Evolutionary conservation across 2,888 invertebrate species (phyloP), one percentile per base, ranked within the genome.

Genomic region (Melieria omissa): DNA sequence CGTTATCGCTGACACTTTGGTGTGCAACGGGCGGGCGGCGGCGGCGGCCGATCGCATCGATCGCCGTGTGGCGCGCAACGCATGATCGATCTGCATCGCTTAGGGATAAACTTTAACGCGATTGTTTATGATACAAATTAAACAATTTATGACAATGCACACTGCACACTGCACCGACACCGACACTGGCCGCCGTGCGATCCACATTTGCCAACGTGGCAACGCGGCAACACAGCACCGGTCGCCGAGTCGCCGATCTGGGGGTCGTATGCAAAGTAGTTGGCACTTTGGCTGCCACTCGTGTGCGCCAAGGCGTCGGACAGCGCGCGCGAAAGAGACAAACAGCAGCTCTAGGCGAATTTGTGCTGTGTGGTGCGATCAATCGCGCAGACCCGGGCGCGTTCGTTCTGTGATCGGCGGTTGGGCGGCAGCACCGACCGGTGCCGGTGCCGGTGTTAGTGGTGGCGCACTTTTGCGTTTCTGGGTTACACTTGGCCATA

Each of bases 91-190:
- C 84, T 84, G 81, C 80, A 80, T 84, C 80, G 83, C 85, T 85
- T 80, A 80, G 81, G 85, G 85, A 84, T 82, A 82, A 82, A 81
- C 81, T 82, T 86, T 85, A 86, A 85, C 86, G 82, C 83, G 86
- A 86, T 86, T 86, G 87, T 86, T 86, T 86, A 86, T 86, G 86
- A 86, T 85, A 86, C 84, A 86, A 86, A 86, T 86, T 86, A 86
- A 86, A 86, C 86, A 86, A 86, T 86, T 86, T 86, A 86, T 86
- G 87, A 85, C 85, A 84, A 83, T 83, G 79, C 71, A 76, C 64
- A 73, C 41, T 64, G 41, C 16, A 16, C 16, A 45, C 6, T 4
- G 14, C 47, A 41, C n/a, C 9, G 44, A 12, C 68, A 67, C 44
- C 64, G 64, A 54, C 57, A 45, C 49, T 67, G 44, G 52, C 55